Base-by-base conservation (phyloP, 2,113 vertebrate genomes). In the Psilopogon haemacephalus region DNA sequence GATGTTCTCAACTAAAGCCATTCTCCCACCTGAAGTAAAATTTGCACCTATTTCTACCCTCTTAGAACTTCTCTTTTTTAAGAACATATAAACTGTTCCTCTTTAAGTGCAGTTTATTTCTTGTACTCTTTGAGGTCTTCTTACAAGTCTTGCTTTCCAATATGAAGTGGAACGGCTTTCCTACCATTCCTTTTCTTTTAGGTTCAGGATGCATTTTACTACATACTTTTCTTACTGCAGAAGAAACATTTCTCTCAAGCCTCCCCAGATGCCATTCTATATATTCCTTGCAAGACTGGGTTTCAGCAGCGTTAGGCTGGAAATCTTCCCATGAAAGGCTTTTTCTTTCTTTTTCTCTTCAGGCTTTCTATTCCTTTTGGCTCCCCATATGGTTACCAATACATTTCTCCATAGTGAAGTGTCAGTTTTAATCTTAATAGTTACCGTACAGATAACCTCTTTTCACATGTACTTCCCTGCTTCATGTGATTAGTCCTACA, bases 241-340 rank as follows among this genome's bases (percentile, higher is more conserved):
- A 62, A 88, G 28, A 23, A 62, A 40, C 20, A 21, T 12, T 38
- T 44, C 40, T 56, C 48, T 50, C 23, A 50, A 50, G n/a, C 1
- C 9, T 42, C 20, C 7, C 11, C 33, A 58, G 46, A 58, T 23
- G 3, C 5, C 14, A 9, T 17, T 76, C 20, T 35, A 4, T 7
- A 5, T 8, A 17, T 13, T 21, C 12, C 24, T 11, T 19, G 9
- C 2, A 6, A 26, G 38, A 38, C 32, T 32, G 0, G 0, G 9
- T 60, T 56, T 84, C 33, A 75, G 37, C 8, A 37, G 33, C 13
- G 64, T 65, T 55, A 59, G 27, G 18, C 10, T 65, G 56, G 59
- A 84, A 71, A 71, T 3, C 28, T 52, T 67, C 48, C 48, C 48
- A 50, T 50, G 48, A 50, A 50, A 50, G 23, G 26, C 26, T 50